phyloP scores from a whole-genome alignment of 2,113 vertebrate species.

The Reinhardtius hippoglossoides region DNA sequence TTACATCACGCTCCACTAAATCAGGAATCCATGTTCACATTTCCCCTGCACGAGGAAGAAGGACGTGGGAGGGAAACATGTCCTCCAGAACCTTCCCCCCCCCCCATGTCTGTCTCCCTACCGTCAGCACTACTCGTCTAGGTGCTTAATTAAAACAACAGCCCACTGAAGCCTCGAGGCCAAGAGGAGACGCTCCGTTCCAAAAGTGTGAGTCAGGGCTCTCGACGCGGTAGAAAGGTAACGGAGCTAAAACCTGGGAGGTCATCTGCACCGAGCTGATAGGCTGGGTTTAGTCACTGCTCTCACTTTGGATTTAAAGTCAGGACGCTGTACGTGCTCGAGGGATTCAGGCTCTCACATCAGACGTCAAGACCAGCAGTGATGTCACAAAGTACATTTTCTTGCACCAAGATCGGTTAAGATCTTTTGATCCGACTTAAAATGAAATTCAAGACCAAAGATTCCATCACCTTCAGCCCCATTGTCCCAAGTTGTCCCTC shows the following conservation, averaged over 20 bases:
- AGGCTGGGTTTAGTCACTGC: no score
- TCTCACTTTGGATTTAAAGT: neutral
- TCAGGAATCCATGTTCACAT: conserved; percentile 9
- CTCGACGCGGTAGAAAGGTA: neutral
- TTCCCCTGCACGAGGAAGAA: neutral
- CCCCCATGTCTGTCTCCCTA: neutral
- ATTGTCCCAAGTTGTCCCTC: no score
- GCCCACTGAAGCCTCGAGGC: conserved; percentile 26
- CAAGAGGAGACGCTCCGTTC: neutral
- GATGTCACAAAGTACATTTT: no score
- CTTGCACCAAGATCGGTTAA: no score
- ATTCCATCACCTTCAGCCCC: no score
- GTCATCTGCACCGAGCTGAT: neutral
- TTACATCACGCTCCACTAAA: conserved; percentile 67
- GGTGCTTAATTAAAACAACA: conserved; percentile 67
- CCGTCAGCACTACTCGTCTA: conserved; percentile 10
- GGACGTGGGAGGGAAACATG: conserved; percentile 30
- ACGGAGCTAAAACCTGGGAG: conserved; percentile 22
- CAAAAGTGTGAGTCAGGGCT: conserved; percentile 36
- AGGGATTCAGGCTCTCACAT: no score
- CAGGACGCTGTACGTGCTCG: no score
- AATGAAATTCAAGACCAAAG: no score
- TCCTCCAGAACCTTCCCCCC: neutral
- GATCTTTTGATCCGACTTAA: no score
- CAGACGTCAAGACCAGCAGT: no score